phyloP scores from a whole-genome alignment of 2,888 invertebrate species.

The Bellardia bayeri region DNA sequence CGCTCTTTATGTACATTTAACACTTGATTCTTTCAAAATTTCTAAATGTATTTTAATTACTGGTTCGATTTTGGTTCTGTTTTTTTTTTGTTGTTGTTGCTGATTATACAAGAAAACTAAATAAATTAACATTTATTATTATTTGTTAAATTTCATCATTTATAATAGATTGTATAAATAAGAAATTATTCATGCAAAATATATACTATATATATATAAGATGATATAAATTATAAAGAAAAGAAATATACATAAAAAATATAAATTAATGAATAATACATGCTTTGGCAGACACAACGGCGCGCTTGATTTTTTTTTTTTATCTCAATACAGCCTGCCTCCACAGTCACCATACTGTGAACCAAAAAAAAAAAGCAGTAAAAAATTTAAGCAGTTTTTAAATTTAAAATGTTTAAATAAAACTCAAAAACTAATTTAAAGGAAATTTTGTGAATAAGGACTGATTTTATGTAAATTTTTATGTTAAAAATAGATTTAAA shows the following conservation, averaged over 20 bases:
- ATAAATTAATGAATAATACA: conserved; percentile 65
- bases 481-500: too few relatives aligned
- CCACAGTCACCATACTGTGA: neutral
- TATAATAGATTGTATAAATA: conserved; percentile 21
- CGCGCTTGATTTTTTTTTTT: conserved; percentile 54
- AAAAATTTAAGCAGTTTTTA: conserved; percentile 8
- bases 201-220: neutral
- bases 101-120: conserved; percentile 13
- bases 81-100: neutral
- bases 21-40: neutral
- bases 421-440: neutral
- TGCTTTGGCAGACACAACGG: conserved; percentile 62
- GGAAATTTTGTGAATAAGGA: neutral
- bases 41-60: neutral
- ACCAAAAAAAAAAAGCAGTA: neutral
- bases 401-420: neutral
- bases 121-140: conserved; percentile 48
- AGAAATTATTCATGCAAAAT: conserved; percentile 17
- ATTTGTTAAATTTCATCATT: conserved; percentile 30
- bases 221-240: conserved; percentile 11
- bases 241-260: conserved; percentile 34
- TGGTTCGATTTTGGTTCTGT: neutral
- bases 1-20: neutral
- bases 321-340: conserved; percentile 4
- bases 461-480: too few relatives aligned